Base-by-base conservation (phyloP, 2,797 vertebrate species). In the Tamandua tetradactyla region DNA sequence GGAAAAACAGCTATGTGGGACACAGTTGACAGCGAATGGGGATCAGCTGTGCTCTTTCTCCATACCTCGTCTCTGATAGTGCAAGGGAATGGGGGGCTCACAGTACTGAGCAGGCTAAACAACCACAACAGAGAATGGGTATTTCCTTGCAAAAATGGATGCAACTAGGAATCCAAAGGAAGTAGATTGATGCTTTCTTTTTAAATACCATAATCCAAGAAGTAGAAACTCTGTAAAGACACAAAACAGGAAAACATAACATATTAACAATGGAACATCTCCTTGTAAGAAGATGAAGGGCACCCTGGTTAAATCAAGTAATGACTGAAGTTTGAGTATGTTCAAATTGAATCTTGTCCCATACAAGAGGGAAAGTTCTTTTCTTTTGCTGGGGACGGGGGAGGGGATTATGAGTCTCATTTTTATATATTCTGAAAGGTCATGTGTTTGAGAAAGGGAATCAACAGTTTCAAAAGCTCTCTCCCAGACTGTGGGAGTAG, bases 41-140 rank as follows among this genome's bases (percentile, higher is more conserved):
- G 17, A 3, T 52, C 20, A 23, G 22, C 20, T 25, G 9, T 1
- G n/a, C 27, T n/a, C 32, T 80, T 72, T 35, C n/a, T 17, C 1
- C 30, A 20, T 0, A 7, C 22, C 57, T 64, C 62, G 52, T 52
- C 18, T n/a, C 61, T 9, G 8, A 72, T 35, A 3, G 11, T 1
- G 1, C 66, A 8, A 35, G n/a, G 37, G 69, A 49, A 35, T 44
- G 42, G 69, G 20, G 81, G 42, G 15, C 68, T 52, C 2, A 15
- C 2, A 4, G 32, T 2, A 1, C 2, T 35, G n/a, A 57, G 25
- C 85, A n/a, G 32, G 0, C 0, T 2, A 40, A 15, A 14, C 79
- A 49, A 17, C 42, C 5, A 5, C 49, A 7, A 42, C 1, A 3
- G 55, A 57, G n/a, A n/a, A 9, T 0, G 7, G n/a, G 10, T 23